phyloP scores from a whole-genome alignment of 2,113 vertebrate species.

The Rutilus rutilus region DNA sequence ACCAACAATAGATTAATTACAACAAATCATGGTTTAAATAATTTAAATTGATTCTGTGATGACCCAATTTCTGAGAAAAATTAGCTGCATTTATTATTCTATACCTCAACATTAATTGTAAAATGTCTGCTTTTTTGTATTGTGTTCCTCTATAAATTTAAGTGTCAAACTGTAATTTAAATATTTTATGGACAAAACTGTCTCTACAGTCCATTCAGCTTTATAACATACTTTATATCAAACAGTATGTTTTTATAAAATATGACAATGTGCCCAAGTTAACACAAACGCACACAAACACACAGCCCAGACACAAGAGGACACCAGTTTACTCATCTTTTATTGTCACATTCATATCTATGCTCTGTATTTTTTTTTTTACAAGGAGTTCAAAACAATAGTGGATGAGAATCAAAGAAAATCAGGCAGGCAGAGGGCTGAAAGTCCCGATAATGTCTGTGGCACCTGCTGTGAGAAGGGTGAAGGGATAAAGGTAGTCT shows the following conservation, averaged over 20 bases:
- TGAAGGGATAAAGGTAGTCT: slow-evolving; percentile 37
- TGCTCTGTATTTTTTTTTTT: slow-evolving; percentile 80
- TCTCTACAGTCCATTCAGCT: no score
- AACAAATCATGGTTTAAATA: no score
- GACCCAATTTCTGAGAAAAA: neutral
- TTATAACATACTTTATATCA: no score
- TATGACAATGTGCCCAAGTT: neutral
- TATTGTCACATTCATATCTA: slow-evolving; percentile 86
- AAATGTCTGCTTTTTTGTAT: no score
- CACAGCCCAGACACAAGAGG: slow-evolving; percentile 13
- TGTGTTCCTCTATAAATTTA: no score
- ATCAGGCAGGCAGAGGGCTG: slow-evolving; percentile 75
- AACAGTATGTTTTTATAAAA: no score
- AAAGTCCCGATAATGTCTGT: slow-evolving; percentile 76
- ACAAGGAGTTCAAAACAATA: slow-evolving; percentile 82
- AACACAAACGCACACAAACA: slow-evolving; percentile 36
- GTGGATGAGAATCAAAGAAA: slow-evolving; percentile 78
- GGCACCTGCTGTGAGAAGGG: slow-evolving; percentile 61
- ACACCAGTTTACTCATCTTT: slow-evolving; percentile 76
- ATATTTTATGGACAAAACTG: no score
- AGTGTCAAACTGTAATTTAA: no score
- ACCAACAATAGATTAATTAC: no score
- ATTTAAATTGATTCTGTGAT: neutral
- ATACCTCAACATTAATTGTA: no score
- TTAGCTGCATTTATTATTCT: neutral